Percentiles rank a stretch among this genome's conserved stretches.
Evolutionary conservation across 2,888 invertebrate species (phyloP).

Genomic region (Harpalus rufipes): DNA sequence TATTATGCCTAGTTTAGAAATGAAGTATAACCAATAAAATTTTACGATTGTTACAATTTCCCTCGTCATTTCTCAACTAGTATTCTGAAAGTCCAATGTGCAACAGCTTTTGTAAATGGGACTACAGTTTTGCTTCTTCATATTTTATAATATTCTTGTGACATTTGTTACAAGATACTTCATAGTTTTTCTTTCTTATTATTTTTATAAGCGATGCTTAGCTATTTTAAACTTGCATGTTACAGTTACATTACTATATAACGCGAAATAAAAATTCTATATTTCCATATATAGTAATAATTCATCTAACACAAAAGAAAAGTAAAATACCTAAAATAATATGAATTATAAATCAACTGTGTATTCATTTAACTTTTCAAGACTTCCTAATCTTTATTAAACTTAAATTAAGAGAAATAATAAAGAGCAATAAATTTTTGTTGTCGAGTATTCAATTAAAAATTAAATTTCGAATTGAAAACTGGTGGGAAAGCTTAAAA

Average conservation of each 20-base stretch:
- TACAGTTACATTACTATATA: background rate
- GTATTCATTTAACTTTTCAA: background rate
- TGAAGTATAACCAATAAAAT: no score
- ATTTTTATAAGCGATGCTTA: background rate
- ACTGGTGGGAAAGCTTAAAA: constrained; percentile 50
- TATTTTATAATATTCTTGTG: background rate
- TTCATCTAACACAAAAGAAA: background rate
- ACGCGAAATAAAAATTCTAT: background rate
- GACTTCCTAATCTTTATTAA: background rate
- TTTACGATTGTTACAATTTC: no score
- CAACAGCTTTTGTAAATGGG: background rate
- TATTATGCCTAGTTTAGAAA: no score
- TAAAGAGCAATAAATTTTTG: constrained; percentile 26
- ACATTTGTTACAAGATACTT: background rate
- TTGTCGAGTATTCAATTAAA: constrained; percentile 60
- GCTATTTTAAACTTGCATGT: background rate
- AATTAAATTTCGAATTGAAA: constrained; percentile 57
- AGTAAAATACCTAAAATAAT: background rate
- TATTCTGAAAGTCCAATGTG: no score
- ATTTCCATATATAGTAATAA: background rate
- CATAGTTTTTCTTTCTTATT: background rate
- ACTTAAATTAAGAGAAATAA: constrained; percentile 31
- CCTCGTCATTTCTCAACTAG: no score
- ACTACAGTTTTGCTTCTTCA: background rate
- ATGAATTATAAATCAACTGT: background rate